These are phyloP conservation scores for Strix aluco DNA, from an alignment of 2,113 vertebrate species.

Conservation along the genomic window DNA sequence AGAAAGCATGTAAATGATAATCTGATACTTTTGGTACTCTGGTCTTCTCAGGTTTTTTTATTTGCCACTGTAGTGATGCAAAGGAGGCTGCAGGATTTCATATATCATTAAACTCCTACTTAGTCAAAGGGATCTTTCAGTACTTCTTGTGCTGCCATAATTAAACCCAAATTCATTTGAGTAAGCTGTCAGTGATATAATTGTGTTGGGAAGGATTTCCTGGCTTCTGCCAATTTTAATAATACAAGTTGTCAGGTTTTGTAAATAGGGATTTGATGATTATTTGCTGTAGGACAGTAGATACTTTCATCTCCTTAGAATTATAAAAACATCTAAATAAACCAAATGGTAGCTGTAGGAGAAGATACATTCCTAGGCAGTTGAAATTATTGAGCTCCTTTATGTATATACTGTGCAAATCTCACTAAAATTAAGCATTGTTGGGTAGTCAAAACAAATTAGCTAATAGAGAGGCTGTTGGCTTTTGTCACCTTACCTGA, in stretches of 20 bases:
- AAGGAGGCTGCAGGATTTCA: conserved; percentile 26
- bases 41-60: conserved; percentile 5
- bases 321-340: conserved; percentile 33
- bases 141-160: conserved; percentile 30
- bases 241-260: conserved; percentile 25
- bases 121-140: conserved; percentile 49
- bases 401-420: not conserved
- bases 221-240: conserved; percentile 37
- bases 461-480: not conserved
- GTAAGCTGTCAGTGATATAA: conserved; percentile 46
- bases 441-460: not conserved
- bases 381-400: not conserved
- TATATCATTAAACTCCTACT: conserved; percentile 37
- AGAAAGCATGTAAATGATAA: conserved; percentile 4
- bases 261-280: conserved; percentile 33
- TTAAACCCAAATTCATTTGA: conserved; percentile 56
- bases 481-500: not conserved
- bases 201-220: conserved; percentile 15
- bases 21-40: not conserved
- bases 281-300: conserved; percentile 25
- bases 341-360: not conserved
- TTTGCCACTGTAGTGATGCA: not conserved
- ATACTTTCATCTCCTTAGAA: conserved; percentile 7
- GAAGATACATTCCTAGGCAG: not conserved
- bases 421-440: not conserved